Evolutionary conservation across 1,140 invertebrate genomes (phyloP), one percentile per base, ranked within the genome.

Genomic region (Temnothorax curvispinosus): DNA sequence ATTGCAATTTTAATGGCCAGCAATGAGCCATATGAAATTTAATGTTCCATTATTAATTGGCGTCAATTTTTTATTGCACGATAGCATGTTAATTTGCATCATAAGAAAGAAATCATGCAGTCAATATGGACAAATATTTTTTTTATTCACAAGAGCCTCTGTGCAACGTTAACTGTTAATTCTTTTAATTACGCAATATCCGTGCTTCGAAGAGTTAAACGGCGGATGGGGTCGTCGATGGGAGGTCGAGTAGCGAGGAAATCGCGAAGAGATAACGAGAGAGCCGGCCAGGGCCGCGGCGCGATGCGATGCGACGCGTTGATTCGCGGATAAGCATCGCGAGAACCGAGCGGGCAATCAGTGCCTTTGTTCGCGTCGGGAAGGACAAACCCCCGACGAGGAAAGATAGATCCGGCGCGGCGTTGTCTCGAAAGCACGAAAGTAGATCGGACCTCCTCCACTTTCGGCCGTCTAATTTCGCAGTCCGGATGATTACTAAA

Each of bases 301-400:
- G 35, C 35, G 18, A 41, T 65, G 74, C 3, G 67, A 35, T 38
- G 67, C 69, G 69, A 74, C 50, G 56, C 56, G 77, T 74, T 54
- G 72, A 50, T 85, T 18, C 47, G 8, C 56, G 60, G 87, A 89
- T 89, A 89, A 71, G 47, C 32, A 89, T 89, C 84, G 35, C 41
- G 82, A 89, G 80, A 54, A 67, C 50, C 87, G 80, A 85, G 72
- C 77, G 78, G 62, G 85, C 84, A 86, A 88, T 88, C 84, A 64
- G 62, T 56, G 76, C 38, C 72, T 90, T 89, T 78, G 85, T 87
- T 60, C 27, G 38, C 41, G 35, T 52, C 35, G 35, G 47, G 52
- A 32, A 56, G 47, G 32, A 50, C n/a, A 82, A 82, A 27, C 27
- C 72, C 32, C 50, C 35, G 32, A 9, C 3, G 52, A 9, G 52